Evolutionary conservation across 2,113 vertebrate genomes (phyloP), one percentile per base, ranked within the genome.

Genomic region (Passer montanus): DNA sequence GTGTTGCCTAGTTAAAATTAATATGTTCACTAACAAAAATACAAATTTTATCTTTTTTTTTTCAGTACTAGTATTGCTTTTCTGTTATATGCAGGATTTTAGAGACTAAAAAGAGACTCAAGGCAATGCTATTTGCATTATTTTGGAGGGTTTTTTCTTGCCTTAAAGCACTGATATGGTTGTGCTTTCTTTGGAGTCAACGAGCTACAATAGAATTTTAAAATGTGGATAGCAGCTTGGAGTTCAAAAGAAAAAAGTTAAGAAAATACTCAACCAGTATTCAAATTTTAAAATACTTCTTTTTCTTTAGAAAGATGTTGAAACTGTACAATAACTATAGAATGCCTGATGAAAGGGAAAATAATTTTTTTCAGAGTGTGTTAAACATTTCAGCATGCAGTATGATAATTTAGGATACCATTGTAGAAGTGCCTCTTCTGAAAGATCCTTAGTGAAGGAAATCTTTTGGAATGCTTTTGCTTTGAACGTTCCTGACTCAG

Each of bases 161-260:
- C 22, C 24, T 79, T 82, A 67, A 79, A 95, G 66, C 19, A 47
- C 7, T 59, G 27, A 44, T 69, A 58, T 0, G 2, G 33, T 74
- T 85, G 22, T 77, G 43, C 75, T 90, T 84, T 91, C 50, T 90
- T 84, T 80, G 60, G 67, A 74, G 59, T 37, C 93, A 52, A 58
- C 73, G 75, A 80, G 22, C 60, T 93, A 46, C 35, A 74, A 44
- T 62, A 70, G 21, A 69, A 50, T 77, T 79, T 80, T 59, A 37
- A 89, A 91, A 86, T 22, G 27, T 41, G 75, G 20, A 59, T 47
- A 77, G n/a, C 21, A 86, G 33, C 59, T 50, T 69, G 69, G 72
- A 73, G 28, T n/a, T 33, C 16, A 53, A 37, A 39, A n/a, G 35
- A 35, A 70, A 77, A 64, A 67, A 35, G 0, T 33, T 24, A 53